Percentiles rank a stretch among this genome's conserved stretches.
These are phyloP conservation scores for Oncorhynchus clarkii DNA, from an alignment of 2,113 vertebrate genomes.

Conservation along the genomic window DNA sequence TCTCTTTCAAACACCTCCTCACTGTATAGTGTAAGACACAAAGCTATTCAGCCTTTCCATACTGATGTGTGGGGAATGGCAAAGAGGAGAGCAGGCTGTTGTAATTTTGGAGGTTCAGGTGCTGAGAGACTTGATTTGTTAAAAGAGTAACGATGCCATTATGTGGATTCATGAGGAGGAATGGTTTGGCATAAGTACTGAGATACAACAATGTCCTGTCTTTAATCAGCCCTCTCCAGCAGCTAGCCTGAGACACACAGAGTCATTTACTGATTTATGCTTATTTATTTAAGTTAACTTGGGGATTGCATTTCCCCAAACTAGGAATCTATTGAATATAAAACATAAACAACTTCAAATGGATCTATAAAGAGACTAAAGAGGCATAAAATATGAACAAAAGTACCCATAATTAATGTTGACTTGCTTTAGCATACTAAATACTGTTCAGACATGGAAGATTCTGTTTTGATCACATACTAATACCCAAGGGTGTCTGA, in stretches of 20 bases:
- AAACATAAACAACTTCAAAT: constrained; percentile 23
- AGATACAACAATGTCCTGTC: constrained; percentile 4
- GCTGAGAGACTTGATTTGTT: not conserved
- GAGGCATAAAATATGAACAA: constrained; percentile 39
- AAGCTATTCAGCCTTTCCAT: not conserved
- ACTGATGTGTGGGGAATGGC: not conserved
- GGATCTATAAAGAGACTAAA: constrained; percentile 28
- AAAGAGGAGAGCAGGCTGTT: not conserved
- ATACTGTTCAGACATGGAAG: not conserved
- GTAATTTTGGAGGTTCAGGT: not conserved
- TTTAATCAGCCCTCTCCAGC: constrained; percentile 28
- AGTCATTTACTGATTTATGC: constrained; percentile 28
- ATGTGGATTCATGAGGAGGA: not conserved
- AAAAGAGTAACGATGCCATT: not conserved
- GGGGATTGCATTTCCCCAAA: constrained; percentile 40
- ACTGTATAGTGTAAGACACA: not conserved
- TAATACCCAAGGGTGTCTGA: no score
- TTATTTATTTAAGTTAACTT: not conserved
- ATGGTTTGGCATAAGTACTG: constrained; percentile 1
- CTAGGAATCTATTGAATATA: constrained; percentile 49
- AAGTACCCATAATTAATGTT: constrained; percentile 12
- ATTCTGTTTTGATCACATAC: no score
- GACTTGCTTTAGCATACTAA: not conserved
- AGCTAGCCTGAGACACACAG: constrained; percentile 17
- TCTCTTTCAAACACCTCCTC: not conserved